Conservation (phyloP, 2,113 vertebrate species). For the Syngnathus scovelli region DNA sequence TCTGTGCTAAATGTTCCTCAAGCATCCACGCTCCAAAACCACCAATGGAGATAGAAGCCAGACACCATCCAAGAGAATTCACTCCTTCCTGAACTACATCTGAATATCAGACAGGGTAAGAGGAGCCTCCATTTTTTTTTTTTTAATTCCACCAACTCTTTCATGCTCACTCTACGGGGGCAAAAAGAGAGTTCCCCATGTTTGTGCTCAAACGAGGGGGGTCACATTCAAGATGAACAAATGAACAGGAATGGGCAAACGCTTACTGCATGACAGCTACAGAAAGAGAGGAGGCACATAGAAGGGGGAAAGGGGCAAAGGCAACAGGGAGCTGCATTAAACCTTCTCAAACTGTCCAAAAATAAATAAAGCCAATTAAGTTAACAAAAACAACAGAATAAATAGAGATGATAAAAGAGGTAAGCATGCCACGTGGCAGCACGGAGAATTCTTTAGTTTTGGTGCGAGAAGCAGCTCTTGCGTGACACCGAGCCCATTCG, state of each 20-base stretch:
- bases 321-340: slow-evolving; percentile 70
- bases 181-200: slow-evolving; percentile 29
- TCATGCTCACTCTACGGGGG: slow-evolving; percentile 7
- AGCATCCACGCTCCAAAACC: slow-evolving; percentile 42
- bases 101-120: slow-evolving; percentile 69
- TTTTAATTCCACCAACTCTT: slow-evolving; percentile 22
- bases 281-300: slow-evolving; percentile 67
- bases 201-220: slow-evolving; percentile 52
- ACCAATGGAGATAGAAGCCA: slow-evolving; percentile 38
- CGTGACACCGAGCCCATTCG: slow-evolving; percentile 95
- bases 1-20: slow-evolving; percentile 54
- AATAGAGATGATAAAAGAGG: slow-evolving; percentile 79
- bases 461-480: slow-evolving; percentile 99
- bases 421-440: slow-evolving; percentile 50
- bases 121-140: neutral
- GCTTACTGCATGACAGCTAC: slow-evolving; percentile 64
- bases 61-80: slow-evolving; percentile 48
- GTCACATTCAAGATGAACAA: slow-evolving; percentile 64
- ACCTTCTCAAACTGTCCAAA: slow-evolving; percentile 48
- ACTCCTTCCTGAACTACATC: slow-evolving; percentile 65
- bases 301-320: slow-evolving; percentile 66
- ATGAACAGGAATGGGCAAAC: slow-evolving; percentile 52
- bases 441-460: slow-evolving; percentile 79
- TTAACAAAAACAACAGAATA: slow-evolving; percentile 63
- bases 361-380: slow-evolving; percentile 59